A percentile compares a stretch with the other conserved stretches of the same genome.
phyloP scores from a whole-genome alignment of 2,113 vertebrate species.

The Atractosteus spatula region DNA sequence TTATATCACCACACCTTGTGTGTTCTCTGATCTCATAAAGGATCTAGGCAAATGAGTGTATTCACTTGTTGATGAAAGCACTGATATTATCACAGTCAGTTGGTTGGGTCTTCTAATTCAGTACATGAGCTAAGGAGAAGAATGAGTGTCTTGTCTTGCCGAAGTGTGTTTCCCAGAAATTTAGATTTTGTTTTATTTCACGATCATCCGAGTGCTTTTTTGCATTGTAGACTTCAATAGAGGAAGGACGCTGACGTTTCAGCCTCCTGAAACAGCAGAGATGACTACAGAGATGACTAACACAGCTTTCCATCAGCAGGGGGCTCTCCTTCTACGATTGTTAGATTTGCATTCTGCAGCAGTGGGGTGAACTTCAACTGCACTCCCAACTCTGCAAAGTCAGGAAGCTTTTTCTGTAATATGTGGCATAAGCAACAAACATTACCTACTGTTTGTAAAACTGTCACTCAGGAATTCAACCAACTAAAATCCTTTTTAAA shows the following conservation, averaged over 20 bases:
- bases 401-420: not conserved
- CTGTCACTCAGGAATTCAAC: slow-evolving; percentile 1
- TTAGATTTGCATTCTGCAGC: not conserved
- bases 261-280: not conserved
- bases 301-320: not conserved
- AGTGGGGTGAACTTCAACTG: not conserved
- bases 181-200: not conserved
- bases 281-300: not conserved
- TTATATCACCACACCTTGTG: not conserved
- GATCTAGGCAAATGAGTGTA: not conserved
- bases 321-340: slow-evolving; percentile 2
- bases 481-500: not conserved
- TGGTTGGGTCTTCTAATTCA: not conserved
- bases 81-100: not conserved
- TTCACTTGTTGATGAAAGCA: slow-evolving; percentile 4
- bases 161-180: not conserved
- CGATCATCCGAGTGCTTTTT: not conserved
- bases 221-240: not conserved
- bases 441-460: slow-evolving; percentile 1
- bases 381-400: not conserved
- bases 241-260: not conserved
- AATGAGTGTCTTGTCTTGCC: not conserved
- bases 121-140: not conserved
- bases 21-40: slow-evolving; percentile 1
- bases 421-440: not conserved